phyloP scores from a whole-genome alignment of 2,113 vertebrate genomes.

The Coturnix japonica region DNA sequence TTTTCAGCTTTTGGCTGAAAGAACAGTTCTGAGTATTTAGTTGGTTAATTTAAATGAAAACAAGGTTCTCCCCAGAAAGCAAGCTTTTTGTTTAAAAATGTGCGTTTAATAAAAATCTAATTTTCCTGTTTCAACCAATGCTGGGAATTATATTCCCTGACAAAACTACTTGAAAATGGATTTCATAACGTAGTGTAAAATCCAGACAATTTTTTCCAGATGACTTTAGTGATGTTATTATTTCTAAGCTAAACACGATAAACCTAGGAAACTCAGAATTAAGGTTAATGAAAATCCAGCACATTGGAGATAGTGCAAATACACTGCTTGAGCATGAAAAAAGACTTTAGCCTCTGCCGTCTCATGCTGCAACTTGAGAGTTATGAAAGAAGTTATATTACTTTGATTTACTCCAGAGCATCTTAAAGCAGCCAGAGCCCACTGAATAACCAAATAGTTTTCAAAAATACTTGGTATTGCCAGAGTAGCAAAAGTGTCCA shows the following conservation, averaged over 20 bases:
- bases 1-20: slow-evolving; percentile 31
- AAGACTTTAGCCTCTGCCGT: neutral
- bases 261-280: slow-evolving; percentile 28
- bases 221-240: slow-evolving; percentile 41
- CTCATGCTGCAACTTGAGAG: neutral
- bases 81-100: slow-evolving; percentile 52
- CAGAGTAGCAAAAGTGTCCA: neutral
- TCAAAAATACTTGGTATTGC: neutral
- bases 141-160: slow-evolving; percentile 52
- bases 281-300: slow-evolving; percentile 29
- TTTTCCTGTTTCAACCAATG: slow-evolving; percentile 61
- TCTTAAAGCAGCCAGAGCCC: neutral
- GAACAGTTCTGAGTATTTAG: slow-evolving; percentile 29
- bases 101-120: slow-evolving; percentile 64
- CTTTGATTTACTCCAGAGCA: neutral
- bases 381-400: neutral
- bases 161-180: slow-evolving; percentile 58
- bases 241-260: slow-evolving; percentile 45
- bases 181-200: slow-evolving; percentile 59
- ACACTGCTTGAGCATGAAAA: neutral
- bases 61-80: slow-evolving; percentile 45
- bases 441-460: neutral
- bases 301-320: neutral
- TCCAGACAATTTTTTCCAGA: slow-evolving; percentile 63
- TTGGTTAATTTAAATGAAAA: slow-evolving; percentile 67